These are phyloP conservation scores for Osmerus eperlanus DNA, from an alignment of 2,113 vertebrate genomes.

Conservation along the genomic window DNA sequence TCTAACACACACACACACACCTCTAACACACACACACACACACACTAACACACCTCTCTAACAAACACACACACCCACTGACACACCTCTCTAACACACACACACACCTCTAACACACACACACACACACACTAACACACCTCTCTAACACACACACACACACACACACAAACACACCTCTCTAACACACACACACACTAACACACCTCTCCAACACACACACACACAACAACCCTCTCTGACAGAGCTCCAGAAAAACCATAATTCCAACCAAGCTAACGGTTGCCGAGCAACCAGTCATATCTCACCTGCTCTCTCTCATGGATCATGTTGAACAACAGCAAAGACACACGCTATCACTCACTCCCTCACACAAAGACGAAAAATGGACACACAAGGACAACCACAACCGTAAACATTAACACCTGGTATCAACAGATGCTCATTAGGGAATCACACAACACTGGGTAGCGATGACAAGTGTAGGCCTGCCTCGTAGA, in stretches of 20 bases:
- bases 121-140: background rate
- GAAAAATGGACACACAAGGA: background rate
- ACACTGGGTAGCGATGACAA: too few species aligned
- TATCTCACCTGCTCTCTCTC: conserved; percentile 23
- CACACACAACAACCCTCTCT: background rate
- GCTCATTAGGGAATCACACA: too few species aligned
- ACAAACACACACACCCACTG: background rate
- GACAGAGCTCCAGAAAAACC: conserved; percentile 1
- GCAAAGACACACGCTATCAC: background rate
- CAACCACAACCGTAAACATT: conserved; percentile 10
- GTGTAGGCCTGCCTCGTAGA: too few species aligned
- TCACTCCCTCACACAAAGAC: background rate
- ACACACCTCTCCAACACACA: background rate
- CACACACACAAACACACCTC: too few species aligned
- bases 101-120: too few species aligned
- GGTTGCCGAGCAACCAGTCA: conserved; percentile 45
- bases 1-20: background rate
- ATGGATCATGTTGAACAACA: too few species aligned
- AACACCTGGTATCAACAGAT: background rate
- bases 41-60: background rate
- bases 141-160: background rate
- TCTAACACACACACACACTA: background rate
- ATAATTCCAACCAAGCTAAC: conserved; percentile 34
- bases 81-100: background rate
- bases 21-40: background rate